Evolutionary conservation across 1,140 invertebrate species (phyloP).

Genomic region (Cyclina sinensis): DNA sequence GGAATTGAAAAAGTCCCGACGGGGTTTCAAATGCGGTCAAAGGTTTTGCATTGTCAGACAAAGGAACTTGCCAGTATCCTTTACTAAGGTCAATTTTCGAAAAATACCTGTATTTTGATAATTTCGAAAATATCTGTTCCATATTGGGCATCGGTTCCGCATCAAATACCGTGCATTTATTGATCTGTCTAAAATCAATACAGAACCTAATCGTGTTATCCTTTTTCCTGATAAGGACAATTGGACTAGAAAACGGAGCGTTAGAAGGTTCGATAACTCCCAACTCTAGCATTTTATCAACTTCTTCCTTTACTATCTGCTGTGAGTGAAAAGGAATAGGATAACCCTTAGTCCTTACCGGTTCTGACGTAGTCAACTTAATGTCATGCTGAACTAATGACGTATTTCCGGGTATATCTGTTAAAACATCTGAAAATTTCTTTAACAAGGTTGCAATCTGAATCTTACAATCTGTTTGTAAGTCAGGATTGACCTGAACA

Average conservation of each 20-base stretch:
- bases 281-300: background rate
- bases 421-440: too few relatives aligned
- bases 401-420: too few relatives aligned
- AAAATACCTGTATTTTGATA: background rate
- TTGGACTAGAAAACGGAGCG: background rate
- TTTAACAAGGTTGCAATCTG: too few relatives aligned
- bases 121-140: background rate
- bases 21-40: slow-evolving; percentile 78
- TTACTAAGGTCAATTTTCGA: background rate
- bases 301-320: background rate
- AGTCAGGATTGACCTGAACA: too few relatives aligned
- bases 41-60: slow-evolving; percentile 79
- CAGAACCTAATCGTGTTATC: background rate
- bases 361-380: too few relatives aligned
- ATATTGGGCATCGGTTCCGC: background rate
- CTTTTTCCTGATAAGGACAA: background rate
- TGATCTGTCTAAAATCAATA: background rate
- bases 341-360: too few relatives aligned
- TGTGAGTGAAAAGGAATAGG: background rate
- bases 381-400: too few relatives aligned
- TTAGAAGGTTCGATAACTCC: background rate
- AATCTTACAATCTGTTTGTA: too few relatives aligned
- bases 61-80: slow-evolving; percentile 84
- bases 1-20: background rate
- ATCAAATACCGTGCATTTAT: background rate